phyloP scores from a whole-genome alignment of 2,888 invertebrate genomes.

The Notodromas monacha region DNA sequence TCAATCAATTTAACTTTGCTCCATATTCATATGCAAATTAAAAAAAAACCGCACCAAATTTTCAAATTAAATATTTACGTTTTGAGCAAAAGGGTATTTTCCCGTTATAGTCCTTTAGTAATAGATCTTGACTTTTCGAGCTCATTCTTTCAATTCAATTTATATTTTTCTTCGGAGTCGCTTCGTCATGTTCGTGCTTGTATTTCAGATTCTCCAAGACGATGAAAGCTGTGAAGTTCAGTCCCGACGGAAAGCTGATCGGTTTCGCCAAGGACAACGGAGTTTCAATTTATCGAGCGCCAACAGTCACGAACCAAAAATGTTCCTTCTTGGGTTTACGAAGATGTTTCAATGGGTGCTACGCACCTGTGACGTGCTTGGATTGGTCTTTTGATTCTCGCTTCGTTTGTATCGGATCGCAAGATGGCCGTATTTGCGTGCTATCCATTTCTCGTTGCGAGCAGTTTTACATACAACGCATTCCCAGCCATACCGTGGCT shows the following conservation, averaged over 20 bases:
- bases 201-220: no score
- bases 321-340: slow-evolving; percentile 62
- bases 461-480: slow-evolving; percentile 37
- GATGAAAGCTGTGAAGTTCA: no score
- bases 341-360: slow-evolving; percentile 41
- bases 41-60: no score
- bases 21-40: neutral
- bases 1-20: neutral
- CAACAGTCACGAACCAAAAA: slow-evolving; percentile 39
- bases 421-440: slow-evolving; percentile 51
- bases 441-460: slow-evolving; percentile 36
- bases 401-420: slow-evolving; percentile 30
- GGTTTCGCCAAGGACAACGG: slow-evolving; percentile 57
- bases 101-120: no score
- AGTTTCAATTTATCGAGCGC: slow-evolving; percentile 55
- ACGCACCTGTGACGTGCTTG: slow-evolving; percentile 48
- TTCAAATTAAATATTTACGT: no score
- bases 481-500: slow-evolving; percentile 52
- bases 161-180: no score
- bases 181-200: no score
- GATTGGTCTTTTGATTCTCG: slow-evolving; percentile 79
- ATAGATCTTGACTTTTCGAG: no score
- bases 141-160: no score
- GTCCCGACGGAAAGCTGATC: slow-evolving; percentile 71
- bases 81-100: no score